Conservation (phyloP, 2,888 invertebrate species). For the Nomada ferruginata region DNA sequence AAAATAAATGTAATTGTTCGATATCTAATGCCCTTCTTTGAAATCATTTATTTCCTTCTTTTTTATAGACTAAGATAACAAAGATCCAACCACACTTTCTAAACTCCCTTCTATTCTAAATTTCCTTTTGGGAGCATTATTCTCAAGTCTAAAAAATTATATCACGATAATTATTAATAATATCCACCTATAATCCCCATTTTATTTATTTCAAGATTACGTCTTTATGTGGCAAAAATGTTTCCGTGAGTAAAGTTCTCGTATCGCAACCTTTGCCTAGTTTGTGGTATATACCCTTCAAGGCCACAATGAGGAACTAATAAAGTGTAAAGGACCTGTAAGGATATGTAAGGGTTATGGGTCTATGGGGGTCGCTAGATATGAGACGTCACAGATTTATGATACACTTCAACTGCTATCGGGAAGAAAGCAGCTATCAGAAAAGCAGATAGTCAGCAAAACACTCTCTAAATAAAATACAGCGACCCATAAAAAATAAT, state of each 20-base stretch:
- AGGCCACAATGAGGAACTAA: conserved; percentile 2
- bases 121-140: too few species aligned
- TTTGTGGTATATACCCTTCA: neutral
- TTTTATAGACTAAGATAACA: neutral
- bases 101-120: too few species aligned
- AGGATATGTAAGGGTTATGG: neutral
- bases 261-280: neutral
- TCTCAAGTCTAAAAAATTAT: too few species aligned
- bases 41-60: neutral
- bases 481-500: too few species aligned
- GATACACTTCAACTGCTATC: conserved; percentile 10
- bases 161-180: too few species aligned
- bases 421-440: neutral
- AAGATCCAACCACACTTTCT: too few species aligned
- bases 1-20: conserved; percentile 62
- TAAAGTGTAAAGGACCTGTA: neutral
- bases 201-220: too few species aligned
- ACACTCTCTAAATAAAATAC: neutral
- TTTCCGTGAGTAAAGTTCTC: neutral
- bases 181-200: too few species aligned
- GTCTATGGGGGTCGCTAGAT: neutral
- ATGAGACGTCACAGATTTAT: conserved; percentile 11
- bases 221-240: too few species aligned
- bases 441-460: conserved; percentile 6
- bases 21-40: neutral